Percentiles rank a stretch among this genome's conserved stretches.
Evolutionary conservation across 2,888 invertebrate species (phyloP).

Genomic region (Mesopsocus fuscifrons): DNA sequence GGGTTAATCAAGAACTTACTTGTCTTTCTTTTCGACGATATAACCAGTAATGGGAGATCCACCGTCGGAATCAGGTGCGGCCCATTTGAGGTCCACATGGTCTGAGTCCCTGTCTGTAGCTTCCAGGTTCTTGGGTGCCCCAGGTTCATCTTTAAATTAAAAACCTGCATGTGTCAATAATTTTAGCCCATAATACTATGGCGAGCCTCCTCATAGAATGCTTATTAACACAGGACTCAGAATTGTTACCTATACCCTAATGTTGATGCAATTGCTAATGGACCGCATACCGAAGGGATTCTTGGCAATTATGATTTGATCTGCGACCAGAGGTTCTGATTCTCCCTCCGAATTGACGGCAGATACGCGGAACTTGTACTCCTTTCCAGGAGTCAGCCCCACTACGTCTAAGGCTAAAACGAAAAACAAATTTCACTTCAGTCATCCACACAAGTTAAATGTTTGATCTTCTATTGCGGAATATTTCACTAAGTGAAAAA

Average conservation of each 20-base stretch:
- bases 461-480: too few species aligned
- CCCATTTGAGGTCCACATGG: slow-evolving; percentile 82
- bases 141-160: slow-evolving; percentile 55
- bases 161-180: too few species aligned
- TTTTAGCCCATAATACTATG: too few species aligned
- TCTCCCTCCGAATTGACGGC: slow-evolving; percentile 94
- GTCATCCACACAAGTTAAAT: too few species aligned
- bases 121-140: slow-evolving; percentile 66
- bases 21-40: slow-evolving; percentile 78
- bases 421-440: slow-evolving; percentile 6
- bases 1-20: too few species aligned
- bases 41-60: slow-evolving; percentile 75
- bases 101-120: slow-evolving; percentile 92
- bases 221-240: too few species aligned
- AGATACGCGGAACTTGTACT: slow-evolving; percentile 89
- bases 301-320: slow-evolving; percentile 77
- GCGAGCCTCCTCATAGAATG: too few species aligned
- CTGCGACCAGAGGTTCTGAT: slow-evolving; percentile 78
- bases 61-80: slow-evolving; percentile 68
- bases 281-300: slow-evolving; percentile 68
- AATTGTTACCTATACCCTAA: too few species aligned
- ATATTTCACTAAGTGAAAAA: too few species aligned
- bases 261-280: too few species aligned
- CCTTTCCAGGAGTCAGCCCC: slow-evolving; percentile 71
- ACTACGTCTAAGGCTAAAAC: slow-evolving; percentile 52